Percentiles rank a stretch among this genome's conserved stretches.
These are phyloP conservation scores for Microcebus murinus DNA, from an alignment of 2,113 vertebrate species.

Conservation along the genomic window DNA sequence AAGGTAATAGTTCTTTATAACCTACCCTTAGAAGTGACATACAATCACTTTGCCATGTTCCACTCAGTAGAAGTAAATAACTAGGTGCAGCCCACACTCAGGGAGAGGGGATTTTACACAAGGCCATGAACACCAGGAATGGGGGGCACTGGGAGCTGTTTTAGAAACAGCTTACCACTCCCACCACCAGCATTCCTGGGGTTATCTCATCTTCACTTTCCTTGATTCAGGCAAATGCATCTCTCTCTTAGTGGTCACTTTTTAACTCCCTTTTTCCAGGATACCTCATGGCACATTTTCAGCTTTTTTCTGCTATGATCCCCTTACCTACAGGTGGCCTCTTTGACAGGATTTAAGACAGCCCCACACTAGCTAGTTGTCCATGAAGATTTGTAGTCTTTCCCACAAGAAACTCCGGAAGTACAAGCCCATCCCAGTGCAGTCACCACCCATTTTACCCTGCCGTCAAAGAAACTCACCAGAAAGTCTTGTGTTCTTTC, in stretches of 20 bases:
- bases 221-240: background rate
- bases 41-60: background rate
- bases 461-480: background rate
- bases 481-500: background rate
- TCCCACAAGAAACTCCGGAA: background rate
- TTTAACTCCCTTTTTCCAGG: background rate
- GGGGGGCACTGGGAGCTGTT: background rate
- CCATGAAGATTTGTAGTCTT: background rate
- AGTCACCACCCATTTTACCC: background rate
- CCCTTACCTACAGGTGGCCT: background rate
- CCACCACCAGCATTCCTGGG: background rate
- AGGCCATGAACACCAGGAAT: background rate
- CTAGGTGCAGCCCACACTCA: background rate
- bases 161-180: background rate
- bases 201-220: background rate
- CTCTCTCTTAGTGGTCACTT: background rate
- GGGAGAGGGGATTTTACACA: background rate
- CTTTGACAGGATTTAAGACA: conserved; percentile 3
- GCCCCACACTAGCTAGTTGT: background rate
- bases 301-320: background rate
- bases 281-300: background rate
- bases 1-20: background rate
- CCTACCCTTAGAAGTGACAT: background rate
- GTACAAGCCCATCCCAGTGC: background rate
- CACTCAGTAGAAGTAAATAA: background rate